Evolutionary conservation across 2,113 vertebrate genomes (phyloP).

Genomic region (Collichthys lucidus): DNA sequence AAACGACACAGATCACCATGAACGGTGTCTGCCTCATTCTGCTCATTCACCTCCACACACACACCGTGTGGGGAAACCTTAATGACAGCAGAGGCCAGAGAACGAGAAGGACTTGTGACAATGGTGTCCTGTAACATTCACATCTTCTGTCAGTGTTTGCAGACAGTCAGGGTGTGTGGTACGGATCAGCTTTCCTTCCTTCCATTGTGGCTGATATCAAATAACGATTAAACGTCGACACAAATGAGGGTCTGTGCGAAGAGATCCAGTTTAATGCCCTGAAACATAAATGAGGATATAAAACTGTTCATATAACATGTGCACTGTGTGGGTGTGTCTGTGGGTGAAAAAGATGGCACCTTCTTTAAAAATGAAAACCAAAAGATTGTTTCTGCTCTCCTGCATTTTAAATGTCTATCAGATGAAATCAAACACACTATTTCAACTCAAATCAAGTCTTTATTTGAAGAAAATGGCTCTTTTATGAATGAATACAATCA

Average conservation of each 20-base stretch:
- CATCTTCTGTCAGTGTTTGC: constrained; percentile 57
- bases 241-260: not conserved
- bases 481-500: not conserved
- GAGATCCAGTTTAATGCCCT: not conserved
- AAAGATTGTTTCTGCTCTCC: not conserved
- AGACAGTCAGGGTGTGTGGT: constrained; percentile 46
- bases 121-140: constrained; percentile 64
- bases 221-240: constrained; percentile 23
- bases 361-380: not conserved
- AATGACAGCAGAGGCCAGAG: constrained; percentile 64
- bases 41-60: constrained; percentile 43
- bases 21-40: constrained; percentile 40
- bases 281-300: not conserved
- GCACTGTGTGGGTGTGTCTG: not conserved
- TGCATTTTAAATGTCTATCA: constrained; percentile 19
- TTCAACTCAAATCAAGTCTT: constrained; percentile 17
- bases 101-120: constrained; percentile 63
- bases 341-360: not conserved
- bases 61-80: constrained; percentile 51
- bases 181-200: constrained; percentile 36
- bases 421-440: constrained; percentile 1
- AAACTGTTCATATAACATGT: not conserved
- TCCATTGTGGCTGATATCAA: constrained; percentile 8
- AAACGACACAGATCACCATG: constrained; percentile 33
- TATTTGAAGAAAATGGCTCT: constrained; percentile 26